Conservation (phyloP, 2,888 invertebrate genomes). For the Pristionchus japonicus region DNA sequence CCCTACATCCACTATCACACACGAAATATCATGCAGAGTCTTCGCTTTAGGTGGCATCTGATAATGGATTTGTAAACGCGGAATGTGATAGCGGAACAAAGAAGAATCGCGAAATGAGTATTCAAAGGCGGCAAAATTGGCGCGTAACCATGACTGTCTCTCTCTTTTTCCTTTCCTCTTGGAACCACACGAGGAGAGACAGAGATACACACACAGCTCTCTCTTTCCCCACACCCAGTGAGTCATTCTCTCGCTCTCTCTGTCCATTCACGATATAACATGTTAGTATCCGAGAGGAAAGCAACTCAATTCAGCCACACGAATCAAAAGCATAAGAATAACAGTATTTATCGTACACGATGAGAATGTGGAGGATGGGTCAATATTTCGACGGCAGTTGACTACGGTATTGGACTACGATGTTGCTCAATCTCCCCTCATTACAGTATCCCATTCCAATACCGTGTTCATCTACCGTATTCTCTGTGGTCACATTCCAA, state of each 20-base stretch:
- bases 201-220: neutral
- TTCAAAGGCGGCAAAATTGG: slow-evolving; percentile 20
- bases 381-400: neutral
- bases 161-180: neutral
- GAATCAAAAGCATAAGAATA: neutral
- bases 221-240: neutral
- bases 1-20: slow-evolving; percentile 33
- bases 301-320: neutral
- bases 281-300: slow-evolving; percentile 35
- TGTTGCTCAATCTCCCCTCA: neutral
- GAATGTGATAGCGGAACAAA: neutral
- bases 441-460: slow-evolving; percentile 6
- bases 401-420: slow-evolving; percentile 5
- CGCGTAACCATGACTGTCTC: slow-evolving; percentile 23
- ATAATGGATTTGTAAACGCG: too few species aligned
- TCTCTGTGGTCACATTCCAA: neutral
- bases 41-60: slow-evolving; percentile 26
- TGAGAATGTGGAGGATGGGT: neutral
- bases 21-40: slow-evolving; percentile 4
- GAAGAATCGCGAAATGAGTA: neutral
- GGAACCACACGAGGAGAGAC: neutral
- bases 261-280: neutral
- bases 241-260: neutral
- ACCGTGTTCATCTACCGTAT: slow-evolving; percentile 26
- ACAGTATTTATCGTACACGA: neutral